Evolutionary conservation across 2,113 vertebrate genomes (phyloP).

Genomic region (Egretta garzetta): DNA sequence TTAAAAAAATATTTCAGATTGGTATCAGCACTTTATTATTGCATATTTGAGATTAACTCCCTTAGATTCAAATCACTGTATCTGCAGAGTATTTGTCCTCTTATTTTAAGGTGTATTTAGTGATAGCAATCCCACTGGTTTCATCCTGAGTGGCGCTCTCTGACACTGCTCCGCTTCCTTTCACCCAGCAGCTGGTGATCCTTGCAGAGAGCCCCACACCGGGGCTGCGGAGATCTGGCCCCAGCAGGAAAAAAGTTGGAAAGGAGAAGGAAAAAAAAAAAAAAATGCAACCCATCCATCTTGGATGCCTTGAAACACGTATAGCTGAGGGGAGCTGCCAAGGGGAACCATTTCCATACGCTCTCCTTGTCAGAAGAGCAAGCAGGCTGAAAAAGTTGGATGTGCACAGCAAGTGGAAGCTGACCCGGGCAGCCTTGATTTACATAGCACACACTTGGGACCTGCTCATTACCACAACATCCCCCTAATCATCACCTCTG

Average conservation of each 20-base stretch:
- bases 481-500: constrained; percentile 59
- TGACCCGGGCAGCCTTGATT: constrained; percentile 45
- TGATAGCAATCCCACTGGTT: background rate
- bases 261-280: background rate
- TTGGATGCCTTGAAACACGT: background rate
- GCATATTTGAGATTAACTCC: background rate
- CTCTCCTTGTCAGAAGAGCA: constrained; percentile 44
- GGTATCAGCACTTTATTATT: background rate
- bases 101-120: background rate
- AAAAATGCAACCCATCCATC: background rate
- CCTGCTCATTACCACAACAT: constrained; percentile 57
- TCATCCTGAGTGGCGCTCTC: background rate
- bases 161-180: background rate
- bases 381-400: constrained; percentile 53
- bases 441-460: constrained; percentile 44
- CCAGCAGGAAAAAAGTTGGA: background rate
- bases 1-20: background rate
- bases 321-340: background rate
- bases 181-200: background rate
- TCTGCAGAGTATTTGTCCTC: background rate
- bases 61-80: background rate
- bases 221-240: fast-evolving
- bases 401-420: background rate
- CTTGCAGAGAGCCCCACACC: fast-evolving
- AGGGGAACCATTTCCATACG: background rate